Evolutionary conservation across 1,140 invertebrate genomes (phyloP), one percentile per base, ranked within the genome.

Genomic region (Macrobrachium nipponense): DNA sequence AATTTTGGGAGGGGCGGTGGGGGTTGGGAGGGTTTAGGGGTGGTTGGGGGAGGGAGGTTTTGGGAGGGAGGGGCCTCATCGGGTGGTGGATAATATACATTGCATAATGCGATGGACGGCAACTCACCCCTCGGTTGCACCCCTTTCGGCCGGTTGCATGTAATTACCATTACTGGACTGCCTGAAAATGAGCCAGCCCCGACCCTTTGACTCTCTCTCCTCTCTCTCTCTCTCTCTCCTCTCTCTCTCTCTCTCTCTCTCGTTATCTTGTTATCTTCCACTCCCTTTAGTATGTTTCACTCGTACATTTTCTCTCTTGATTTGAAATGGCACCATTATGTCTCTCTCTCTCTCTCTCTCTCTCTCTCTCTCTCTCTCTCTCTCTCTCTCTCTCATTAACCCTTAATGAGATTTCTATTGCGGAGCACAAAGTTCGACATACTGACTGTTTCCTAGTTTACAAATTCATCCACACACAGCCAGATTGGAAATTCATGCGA

Each of bases 161-260:
- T 86, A 86, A 86, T 86, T 86, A 86, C 83, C 83, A 80, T 86
- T 86, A 86, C 83, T 86, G 83, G 76, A 86, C 76, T 86, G 83
- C 83, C 83, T 86, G 83, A 86, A 86, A 86, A 86, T 86, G 83
- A 86, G 83, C 83, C 83, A 86, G 80, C 83, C 83, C 59, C 27
- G 27, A 80, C 83, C 83, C 83, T 86, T 86, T 86, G 83, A 86
- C 83, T 86, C 83, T 86, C 83, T 78, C 73, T 64, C 61, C 83
- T 86, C 83, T 86, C 83, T 86, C 83, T 86, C 83, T 86, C 83
- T 80, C 82, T 85, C 82, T 85, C 82, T 85, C 82, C 75, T 85
- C 75, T 85, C 82, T 78, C 75, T 85, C 82, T 78, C 75, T 85
- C 82, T 85, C 82, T 85, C 75, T 72, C 83, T 79, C 83, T 79